A percentile compares a stretch with the other conserved stretches of the same genome.
These are phyloP conservation scores for Buphagus erythrorhynchus DNA, from an alignment of 2,797 vertebrate genomes.

Conservation along the genomic window DNA sequence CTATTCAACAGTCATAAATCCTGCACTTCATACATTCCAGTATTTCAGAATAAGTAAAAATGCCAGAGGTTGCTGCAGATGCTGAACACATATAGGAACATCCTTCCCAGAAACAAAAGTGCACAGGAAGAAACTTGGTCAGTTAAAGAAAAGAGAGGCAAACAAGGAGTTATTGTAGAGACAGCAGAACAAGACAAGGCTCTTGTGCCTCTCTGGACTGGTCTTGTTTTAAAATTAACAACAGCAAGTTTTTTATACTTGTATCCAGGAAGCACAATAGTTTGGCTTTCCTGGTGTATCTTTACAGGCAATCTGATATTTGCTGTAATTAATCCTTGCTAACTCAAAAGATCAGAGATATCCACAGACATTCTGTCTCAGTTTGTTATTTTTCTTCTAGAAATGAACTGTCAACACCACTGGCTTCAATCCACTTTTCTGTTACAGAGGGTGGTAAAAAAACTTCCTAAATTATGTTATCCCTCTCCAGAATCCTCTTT, in stretches of 20 bases:
- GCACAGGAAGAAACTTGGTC: background rate
- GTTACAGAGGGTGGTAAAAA: background rate
- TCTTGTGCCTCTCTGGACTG: background rate
- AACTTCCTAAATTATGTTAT: background rate
- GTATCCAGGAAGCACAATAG: background rate
- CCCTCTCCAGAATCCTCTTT: background rate
- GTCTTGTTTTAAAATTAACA: background rate
- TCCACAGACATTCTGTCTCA: background rate
- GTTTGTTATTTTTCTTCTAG: background rate
- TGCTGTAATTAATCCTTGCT: conserved; percentile 5
- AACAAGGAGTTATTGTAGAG: background rate
- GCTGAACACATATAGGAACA: background rate
- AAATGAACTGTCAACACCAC: background rate
- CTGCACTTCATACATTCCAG: background rate
- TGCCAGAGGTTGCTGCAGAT: background rate
- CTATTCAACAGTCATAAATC: background rate
- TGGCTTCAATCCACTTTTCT: background rate
- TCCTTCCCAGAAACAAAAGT: background rate
- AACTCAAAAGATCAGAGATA: background rate
- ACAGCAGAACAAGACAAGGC: background rate
- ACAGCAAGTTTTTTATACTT: background rate
- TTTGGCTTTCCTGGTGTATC: background rate
- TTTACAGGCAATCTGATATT: background rate
- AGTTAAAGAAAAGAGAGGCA: background rate
- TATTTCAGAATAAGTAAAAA: background rate